Conservation (phyloP, 1,140 invertebrate genomes). For the Pseudomyrmex gracilis region DNA sequence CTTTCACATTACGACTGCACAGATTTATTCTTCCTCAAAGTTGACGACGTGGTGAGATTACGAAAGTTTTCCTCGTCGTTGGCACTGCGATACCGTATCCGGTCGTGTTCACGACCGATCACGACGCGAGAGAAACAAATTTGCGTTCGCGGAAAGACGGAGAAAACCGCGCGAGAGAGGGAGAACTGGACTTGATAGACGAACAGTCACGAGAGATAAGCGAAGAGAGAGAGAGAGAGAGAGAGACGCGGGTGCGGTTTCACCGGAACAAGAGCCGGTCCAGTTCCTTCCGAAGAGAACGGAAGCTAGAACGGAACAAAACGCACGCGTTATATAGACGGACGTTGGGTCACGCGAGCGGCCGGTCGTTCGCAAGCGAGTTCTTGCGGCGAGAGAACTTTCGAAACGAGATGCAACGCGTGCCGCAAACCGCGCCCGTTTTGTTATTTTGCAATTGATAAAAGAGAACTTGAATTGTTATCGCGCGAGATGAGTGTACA, state of each 20-base stretch:
- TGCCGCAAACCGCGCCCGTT: constrained; percentile 39
- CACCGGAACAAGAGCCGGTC: constrained; percentile 57
- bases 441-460: constrained; percentile 1
- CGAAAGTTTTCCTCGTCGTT: constrained; percentile 24
- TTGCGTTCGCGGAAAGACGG: neutral
- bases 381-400: constrained; percentile 56
- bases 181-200: neutral
- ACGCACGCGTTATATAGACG: constrained; percentile 17
- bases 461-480: neutral
- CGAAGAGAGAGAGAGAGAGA: neutral
- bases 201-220: constrained; percentile 1
- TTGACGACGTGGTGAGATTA: neutral
- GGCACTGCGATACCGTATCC: neutral
- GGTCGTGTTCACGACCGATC: neutral
- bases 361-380: constrained; percentile 14
- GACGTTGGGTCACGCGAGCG: constrained; percentile 25
- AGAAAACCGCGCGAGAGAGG: constrained; percentile 21
- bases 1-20: constrained; percentile 16
- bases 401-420: constrained; percentile 52
- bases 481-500: neutral
- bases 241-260: constrained; percentile 24
- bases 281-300: constrained; percentile 60
- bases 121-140: constrained; percentile 26
- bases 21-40: constrained; percentile 13
- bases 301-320: constrained; percentile 52